These are phyloP conservation scores for Sebastes wilsoni DNA, from an alignment of 2,797 vertebrate species.

Conservation along the genomic window DNA sequence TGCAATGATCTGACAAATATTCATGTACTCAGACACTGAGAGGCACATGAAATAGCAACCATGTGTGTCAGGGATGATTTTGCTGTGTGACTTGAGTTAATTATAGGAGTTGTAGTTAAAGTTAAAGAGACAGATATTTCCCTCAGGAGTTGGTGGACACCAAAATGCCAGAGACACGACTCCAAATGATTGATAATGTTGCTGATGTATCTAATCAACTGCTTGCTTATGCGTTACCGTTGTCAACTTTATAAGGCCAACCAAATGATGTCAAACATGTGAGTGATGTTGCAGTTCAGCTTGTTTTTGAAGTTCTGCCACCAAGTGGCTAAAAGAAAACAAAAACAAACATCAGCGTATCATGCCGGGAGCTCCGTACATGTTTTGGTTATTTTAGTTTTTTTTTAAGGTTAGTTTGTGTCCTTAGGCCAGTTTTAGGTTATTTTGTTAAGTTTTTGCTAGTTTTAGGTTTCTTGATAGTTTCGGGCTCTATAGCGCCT, in stretches of 20 bases:
- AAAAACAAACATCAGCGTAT: not conserved
- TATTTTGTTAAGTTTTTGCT: no score
- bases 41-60: not conserved
- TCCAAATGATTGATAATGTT: not conserved
- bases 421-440: no score
- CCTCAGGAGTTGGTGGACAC: not conserved
- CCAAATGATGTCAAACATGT: not conserved
- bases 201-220: not conserved
- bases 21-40: not conserved
- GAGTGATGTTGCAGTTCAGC: not conserved
- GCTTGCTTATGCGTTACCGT: not conserved
- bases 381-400: no score
- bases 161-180: not conserved
- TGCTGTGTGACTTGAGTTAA: not conserved
- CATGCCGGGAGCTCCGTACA: no score
- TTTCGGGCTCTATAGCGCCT: no score
- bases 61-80: not conserved
- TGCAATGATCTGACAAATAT: not conserved
- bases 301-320: not conserved
- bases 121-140: not conserved
- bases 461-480: no score
- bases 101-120: not conserved
- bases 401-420: no score
- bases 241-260: not conserved
- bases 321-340: not conserved